Evolutionary conservation across 2,113 vertebrate species (phyloP).

Genomic region (Antechinus stuartii): DNA sequence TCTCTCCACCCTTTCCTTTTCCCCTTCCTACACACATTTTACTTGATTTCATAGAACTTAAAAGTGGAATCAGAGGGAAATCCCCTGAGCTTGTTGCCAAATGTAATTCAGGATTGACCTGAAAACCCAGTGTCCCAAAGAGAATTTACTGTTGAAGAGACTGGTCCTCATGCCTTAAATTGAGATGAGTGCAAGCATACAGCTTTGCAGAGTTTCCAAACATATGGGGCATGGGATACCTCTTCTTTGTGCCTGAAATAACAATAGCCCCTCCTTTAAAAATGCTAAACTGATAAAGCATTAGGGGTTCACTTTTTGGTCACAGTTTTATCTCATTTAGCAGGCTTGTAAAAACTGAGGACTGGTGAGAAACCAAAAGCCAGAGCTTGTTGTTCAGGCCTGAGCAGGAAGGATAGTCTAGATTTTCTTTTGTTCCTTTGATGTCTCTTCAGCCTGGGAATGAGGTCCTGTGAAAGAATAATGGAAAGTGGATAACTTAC

Average conservation of each 20-base stretch:
- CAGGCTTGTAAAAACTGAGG: conserved; percentile 23
- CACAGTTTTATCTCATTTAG: conserved; percentile 67
- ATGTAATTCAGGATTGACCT: conserved; percentile 60
- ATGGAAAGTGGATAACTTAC: conserved; percentile 74
- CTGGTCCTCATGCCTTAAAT: conserved; percentile 34
- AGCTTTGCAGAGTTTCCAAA: conserved; percentile 1
- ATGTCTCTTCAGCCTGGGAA: conserved; percentile 75
- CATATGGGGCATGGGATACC: conserved; percentile 27
- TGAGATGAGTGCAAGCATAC: conserved; percentile 38
- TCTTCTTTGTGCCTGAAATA: neutral
- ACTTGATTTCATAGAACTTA: conserved; percentile 56
- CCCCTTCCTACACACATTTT: conserved; percentile 38
- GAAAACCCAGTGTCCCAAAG: conserved; percentile 22
- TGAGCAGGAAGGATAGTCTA: conserved; percentile 79
- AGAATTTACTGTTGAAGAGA: conserved; percentile 50
- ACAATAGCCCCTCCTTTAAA: fast-evolving
- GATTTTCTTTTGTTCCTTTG: conserved; percentile 74
- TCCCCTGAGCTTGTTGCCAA: conserved; percentile 66
- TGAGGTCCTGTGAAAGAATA: conserved; percentile 57
- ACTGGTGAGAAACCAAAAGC: conserved; percentile 21
- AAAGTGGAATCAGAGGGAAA: conserved; percentile 70
- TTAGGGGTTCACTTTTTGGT: conserved; percentile 17
- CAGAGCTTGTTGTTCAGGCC: conserved; percentile 34
- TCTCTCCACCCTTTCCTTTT: neutral
- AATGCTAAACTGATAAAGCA: conserved; percentile 45